Conservation (phyloP, 2,113 vertebrate genomes). For the Amphiprion percula region DNA sequence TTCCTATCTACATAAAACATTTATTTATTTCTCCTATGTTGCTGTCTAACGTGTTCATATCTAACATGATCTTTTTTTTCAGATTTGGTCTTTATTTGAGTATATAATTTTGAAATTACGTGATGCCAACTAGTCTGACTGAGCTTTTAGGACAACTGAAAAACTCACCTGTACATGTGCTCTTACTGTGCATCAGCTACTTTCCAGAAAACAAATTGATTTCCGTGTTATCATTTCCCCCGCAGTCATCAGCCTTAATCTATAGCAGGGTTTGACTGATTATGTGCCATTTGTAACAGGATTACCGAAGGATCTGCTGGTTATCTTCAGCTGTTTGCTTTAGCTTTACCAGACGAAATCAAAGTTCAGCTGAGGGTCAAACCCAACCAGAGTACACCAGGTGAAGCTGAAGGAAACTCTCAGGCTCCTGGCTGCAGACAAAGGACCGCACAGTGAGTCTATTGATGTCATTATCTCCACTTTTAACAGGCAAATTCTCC, state of each 20-base stretch:
- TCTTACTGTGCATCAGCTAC: neutral
- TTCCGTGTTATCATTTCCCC: slow-evolving; percentile 6
- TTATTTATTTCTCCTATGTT: neutral
- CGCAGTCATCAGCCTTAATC: slow-evolving; percentile 34
- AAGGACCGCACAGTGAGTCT: slow-evolving; percentile 53
- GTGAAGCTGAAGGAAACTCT: slow-evolving; percentile 47
- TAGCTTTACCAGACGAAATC: slow-evolving; percentile 69
- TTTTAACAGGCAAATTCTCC: slow-evolving; percentile 3
- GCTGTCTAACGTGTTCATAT: neutral
- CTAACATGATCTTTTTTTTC: neutral
- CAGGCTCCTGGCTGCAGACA: slow-evolving; percentile 57
- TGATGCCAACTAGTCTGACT: neutral
- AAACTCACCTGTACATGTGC: neutral
- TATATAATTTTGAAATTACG: too few relatives aligned
- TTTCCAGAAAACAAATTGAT: neutral
- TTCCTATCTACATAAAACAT: too few relatives aligned
- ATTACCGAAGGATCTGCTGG: slow-evolving; percentile 56
- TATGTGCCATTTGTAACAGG: slow-evolving; percentile 51
- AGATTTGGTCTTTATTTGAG: too few relatives aligned
- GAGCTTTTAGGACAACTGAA: neutral
- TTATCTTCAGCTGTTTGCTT: slow-evolving; percentile 75
- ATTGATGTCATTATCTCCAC: slow-evolving; percentile 58
- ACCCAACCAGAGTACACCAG: slow-evolving; percentile 51
- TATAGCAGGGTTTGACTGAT: slow-evolving; percentile 49
- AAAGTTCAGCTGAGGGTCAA: slow-evolving; percentile 82